A percentile compares a stretch with the other conserved stretches of the same genome.
Conservation (phyloP, 30 jellyfish, hydroid and myxozoan species). For the Morbakka virulenta region DNA sequence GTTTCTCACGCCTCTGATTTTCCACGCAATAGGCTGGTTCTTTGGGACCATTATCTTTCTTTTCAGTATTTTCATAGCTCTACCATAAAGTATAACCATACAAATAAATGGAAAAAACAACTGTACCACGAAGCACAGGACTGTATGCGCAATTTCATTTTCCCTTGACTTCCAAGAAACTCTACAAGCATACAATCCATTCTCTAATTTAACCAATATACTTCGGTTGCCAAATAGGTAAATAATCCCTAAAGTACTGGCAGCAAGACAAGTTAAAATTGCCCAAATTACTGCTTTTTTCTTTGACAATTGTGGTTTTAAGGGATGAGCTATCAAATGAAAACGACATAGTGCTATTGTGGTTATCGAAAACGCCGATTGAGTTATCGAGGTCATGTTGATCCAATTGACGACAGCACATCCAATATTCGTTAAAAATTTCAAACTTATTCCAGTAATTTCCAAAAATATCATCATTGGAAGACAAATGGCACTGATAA, state of each 20-base stretch:
- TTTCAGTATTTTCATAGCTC: constrained; percentile 46
- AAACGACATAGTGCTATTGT: constrained; percentile 88
- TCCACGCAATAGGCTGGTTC: constrained; percentile 45
- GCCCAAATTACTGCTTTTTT: constrained; percentile 2
- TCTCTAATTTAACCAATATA: neutral
- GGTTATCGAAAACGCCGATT: constrained; percentile 76
- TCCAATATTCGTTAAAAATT: constrained; percentile 37
- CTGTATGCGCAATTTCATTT: neutral
- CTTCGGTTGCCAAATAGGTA: constrained; percentile 32
- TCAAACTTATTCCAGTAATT: constrained; percentile 7
- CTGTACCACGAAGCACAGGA: constrained; percentile 46
- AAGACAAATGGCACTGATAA: constrained; percentile 60
- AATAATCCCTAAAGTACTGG: constrained; percentile 39
- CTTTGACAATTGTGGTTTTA: constrained; percentile 41
- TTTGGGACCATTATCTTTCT: constrained; percentile 45
- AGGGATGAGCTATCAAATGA: constrained; percentile 75
- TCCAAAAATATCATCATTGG: constrained; percentile 67
- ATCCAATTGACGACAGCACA: constrained; percentile 74
- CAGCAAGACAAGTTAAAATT: constrained; percentile 52
- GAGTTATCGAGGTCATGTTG: constrained; percentile 60
- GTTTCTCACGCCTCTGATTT: constrained; percentile 57
- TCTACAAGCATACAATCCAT: constrained; percentile 5
- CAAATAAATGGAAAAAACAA: constrained; percentile 54
- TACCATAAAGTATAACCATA: constrained; percentile 58
- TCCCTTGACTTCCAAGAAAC: neutral